phyloP scores from a whole-genome alignment of 2,888 invertebrate species.

The Magallana nippona region DNA sequence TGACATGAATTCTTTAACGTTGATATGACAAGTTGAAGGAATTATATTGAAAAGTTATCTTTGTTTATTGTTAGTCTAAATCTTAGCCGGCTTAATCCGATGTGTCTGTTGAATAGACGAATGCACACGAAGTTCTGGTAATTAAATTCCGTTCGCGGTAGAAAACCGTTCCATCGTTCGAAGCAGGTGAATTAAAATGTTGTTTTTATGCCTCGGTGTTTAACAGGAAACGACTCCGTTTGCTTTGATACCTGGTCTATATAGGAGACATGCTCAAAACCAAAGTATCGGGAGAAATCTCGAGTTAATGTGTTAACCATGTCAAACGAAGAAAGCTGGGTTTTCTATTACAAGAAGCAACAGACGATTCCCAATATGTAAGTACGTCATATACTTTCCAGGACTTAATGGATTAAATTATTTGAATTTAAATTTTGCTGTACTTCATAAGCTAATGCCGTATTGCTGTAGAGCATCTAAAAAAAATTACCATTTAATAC shows the following conservation, averaged over 20 bases:
- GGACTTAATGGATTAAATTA: too few species aligned
- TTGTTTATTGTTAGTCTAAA: conserved; percentile 19
- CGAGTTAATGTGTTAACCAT: not conserved
- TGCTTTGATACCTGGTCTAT: conserved; percentile 2
- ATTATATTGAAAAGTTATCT: conserved; percentile 29
- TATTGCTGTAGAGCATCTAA: too few species aligned
- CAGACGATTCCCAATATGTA: conserved; percentile 31
- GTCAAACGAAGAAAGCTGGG: conserved; percentile 25
- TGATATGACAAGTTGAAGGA: conserved; percentile 26
- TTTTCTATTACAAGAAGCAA: conserved; percentile 23
- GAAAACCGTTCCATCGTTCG: not conserved
- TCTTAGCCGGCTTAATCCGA: not conserved
- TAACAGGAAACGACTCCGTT: conserved; percentile 13
- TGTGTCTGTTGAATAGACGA: conserved; percentile 16
- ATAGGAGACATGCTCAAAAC: conserved; percentile 5
- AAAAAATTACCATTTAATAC: too few species aligned
- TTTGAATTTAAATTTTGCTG: too few species aligned
- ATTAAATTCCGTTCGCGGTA: conserved; percentile 14
- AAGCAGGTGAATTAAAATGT: not conserved
- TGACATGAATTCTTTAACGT: conserved; percentile 14
- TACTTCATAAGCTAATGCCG: too few species aligned
- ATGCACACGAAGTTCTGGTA: conserved; percentile 15
- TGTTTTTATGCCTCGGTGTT: not conserved
- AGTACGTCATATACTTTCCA: not conserved
- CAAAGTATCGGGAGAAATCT: not conserved